Conservation (phyloP, 2,797 vertebrate species). For the Parauchenoglanis ngamensis region DNA sequence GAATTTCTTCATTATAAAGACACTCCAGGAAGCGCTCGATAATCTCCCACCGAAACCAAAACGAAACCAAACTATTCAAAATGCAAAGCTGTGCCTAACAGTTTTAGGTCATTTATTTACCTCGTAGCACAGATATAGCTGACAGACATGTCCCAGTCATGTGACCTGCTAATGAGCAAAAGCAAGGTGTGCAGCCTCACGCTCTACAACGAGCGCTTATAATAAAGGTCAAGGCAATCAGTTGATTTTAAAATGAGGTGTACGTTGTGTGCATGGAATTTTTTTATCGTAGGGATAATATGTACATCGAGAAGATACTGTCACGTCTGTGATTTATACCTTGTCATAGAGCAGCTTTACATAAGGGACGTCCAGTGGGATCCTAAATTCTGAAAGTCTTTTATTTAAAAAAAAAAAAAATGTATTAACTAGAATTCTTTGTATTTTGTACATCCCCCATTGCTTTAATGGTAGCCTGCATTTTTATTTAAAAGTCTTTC, state of each 20-base stretch:
- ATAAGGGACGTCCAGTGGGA: not conserved
- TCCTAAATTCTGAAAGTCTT: not conserved
- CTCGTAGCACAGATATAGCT: not conserved
- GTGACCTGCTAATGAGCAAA: not conserved
- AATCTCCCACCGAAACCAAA: not conserved
- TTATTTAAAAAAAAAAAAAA: no score
- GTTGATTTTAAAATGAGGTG: not conserved
- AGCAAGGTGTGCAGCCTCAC: not conserved
- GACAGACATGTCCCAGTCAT: not conserved
- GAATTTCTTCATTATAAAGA: not conserved
- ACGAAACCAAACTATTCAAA: not conserved
- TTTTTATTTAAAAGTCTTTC: not conserved
- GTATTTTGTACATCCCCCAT: not conserved
- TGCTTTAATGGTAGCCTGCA: not conserved
- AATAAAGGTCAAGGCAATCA: not conserved
- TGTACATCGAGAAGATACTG: not conserved
- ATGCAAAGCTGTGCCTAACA: not conserved
- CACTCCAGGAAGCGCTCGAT: not conserved
- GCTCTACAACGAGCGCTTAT: not conserved
- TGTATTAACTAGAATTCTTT: not conserved
- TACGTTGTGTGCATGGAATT: not conserved
- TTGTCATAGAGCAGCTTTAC: not conserved
- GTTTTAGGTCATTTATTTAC: not conserved
- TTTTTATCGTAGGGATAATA: no score
- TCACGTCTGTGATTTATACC: not conserved